Base-by-base conservation (phyloP, 2,888 invertebrate species). In the Pelosia muscerda region DNA sequence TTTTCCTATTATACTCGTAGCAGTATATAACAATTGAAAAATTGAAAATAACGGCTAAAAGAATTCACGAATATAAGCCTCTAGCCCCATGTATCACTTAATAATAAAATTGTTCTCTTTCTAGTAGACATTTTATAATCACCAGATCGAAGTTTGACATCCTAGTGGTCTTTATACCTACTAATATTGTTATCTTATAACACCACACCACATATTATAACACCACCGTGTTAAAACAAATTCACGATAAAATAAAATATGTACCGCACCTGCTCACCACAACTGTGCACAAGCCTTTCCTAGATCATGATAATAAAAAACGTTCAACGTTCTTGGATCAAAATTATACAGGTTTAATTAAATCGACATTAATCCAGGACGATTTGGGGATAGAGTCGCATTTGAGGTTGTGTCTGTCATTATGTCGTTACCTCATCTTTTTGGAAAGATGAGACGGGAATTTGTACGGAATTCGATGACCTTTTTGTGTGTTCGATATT, bases 301-400 rank as follows among this genome's bases (percentile, higher is more conserved):
- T 58, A 54, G 2, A 19, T 59, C 22, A 31, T 66, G 79, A 66
- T 78, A 84, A 34, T 71, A 79, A 56, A 72, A 71, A 74, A 71
- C 67, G 57, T 63, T 79, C 76, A 69, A 69, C 28, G 76, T 81
- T 76, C 73, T 64, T 75, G 82, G 83, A 85, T 88, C 89, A 90
- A 93, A 94, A 93, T 94, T 93, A 92, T 93, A 92, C 90, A 90
- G 90, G 90, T 93, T 94, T 94, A 94, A 95, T 94, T 93, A 94
- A 93, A 93, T 92, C 89, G 91, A 93, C 92, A 93, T 94, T 93
- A 94, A 92, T 93, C 91, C 90, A 78, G 86, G 87, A 88, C 88
- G 89, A 87, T 90, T 88, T 83, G 88, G 89, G 86, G 87, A 89
- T 88, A 87, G 85, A 86, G 88, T 87, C 86, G 86, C 87, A 80